Base-by-base conservation (phyloP, 1,140 invertebrate species). In the Nomia melanderi region DNA sequence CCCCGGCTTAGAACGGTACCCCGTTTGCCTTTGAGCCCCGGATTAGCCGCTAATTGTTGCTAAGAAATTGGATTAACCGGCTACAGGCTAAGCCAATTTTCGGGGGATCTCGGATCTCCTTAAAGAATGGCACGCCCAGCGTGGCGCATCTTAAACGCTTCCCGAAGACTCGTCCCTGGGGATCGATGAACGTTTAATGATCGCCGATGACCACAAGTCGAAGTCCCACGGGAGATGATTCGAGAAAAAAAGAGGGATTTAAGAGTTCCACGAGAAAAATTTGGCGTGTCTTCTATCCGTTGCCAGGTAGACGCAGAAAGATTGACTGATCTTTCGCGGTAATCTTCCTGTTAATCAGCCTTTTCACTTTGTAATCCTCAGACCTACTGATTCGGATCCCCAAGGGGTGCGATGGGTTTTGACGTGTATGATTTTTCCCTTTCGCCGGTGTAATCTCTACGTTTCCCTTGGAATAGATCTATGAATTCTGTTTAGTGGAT, bases 41-140 rank as follows among this genome's bases (percentile, higher is more conserved):
- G 81, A 81, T 83, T 78, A 81, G 56, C 77, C 47, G 63, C 65
- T 88, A 86, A 88, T 88, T 85, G 79, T 85, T 78, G 76, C 29
- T 86, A 82, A 87, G 85, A 78, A 88, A 83, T 86, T 86, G 85
- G 83, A 86, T 86, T 88, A 78, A n/a, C 56, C 79, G 57, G 79
- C 83, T 86, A 81, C 39, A 36, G n/a, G 25, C 47, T 87, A 83
- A 87, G 84, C 87, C 84, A 86, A 86, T 87, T 85, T 33, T 9
- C 0, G 1, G 23, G 57, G 74, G 39, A 59, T 50, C 59, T 36
- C 25, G 29, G 9, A 5, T 9, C 4, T 1, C 4, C 0, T 1
- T 0, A 2, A 14, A 14, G 9, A 20, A 66, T 5, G 29, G 0
- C 11, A n/a, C 7, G 53, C 20, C 29, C 39, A 11, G 39, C n/a